Conservation (phyloP, 92 coral and sea anemone species). For the Pocillopora grandis region DNA sequence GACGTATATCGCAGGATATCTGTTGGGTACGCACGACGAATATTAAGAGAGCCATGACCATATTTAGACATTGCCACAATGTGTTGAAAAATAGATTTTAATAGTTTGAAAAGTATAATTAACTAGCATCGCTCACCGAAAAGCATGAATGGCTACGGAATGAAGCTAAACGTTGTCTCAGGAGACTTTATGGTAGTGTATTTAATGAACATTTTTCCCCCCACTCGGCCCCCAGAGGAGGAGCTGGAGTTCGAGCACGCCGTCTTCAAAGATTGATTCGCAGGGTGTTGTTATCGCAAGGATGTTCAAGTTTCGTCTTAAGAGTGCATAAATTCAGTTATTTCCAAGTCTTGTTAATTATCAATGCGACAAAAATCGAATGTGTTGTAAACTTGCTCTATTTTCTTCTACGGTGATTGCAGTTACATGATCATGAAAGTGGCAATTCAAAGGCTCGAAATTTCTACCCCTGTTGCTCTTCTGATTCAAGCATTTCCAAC, state of each 20-base stretch:
- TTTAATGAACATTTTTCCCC: constrained; percentile 2
- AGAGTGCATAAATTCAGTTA: constrained; percentile 11
- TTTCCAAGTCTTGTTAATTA: constrained; percentile 22
- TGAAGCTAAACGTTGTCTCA: constrained; percentile 7
- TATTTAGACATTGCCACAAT: constrained; percentile 28
- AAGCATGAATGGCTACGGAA: constrained; percentile 11
- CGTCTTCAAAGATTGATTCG: constrained; percentile 10
- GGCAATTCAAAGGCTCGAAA: constrained; percentile 15
- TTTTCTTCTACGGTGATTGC: background rate
- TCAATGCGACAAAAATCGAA: background rate
- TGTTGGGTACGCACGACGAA: constrained; percentile 17
- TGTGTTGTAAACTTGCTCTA: background rate
- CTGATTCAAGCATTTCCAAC: constrained; percentile 46
- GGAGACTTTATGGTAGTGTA: constrained; percentile 14
- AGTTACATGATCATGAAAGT: constrained; percentile 14
- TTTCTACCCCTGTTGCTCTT: constrained; percentile 36
- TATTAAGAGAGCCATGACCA: constrained; percentile 15
- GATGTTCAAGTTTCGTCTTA: background rate
- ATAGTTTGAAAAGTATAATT: constrained; percentile 22
- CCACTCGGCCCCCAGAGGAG: constrained; percentile 1
- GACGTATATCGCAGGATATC: constrained; percentile 17
- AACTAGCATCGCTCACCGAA: constrained; percentile 18
- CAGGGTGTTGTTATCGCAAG: constrained; percentile 17
- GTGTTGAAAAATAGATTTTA: background rate
- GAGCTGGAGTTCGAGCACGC: constrained; percentile 9